Conservation (phyloP, 2,888 invertebrate genomes). For the Phyto melanocephala region DNA sequence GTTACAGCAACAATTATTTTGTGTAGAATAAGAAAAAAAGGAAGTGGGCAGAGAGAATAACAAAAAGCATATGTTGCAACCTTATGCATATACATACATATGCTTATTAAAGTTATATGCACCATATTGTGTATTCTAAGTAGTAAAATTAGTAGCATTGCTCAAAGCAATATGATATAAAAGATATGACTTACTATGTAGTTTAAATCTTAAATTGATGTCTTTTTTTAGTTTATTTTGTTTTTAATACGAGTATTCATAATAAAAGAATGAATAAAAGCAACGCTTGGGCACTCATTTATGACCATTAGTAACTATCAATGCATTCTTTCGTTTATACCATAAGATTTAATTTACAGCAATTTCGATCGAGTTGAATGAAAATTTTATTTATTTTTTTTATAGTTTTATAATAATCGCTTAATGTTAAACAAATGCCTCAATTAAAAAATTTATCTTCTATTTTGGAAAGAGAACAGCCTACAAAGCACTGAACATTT, state of each 20-base stretch:
- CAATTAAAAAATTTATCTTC: neutral
- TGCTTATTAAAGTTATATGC: neutral
- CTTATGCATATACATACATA: neutral
- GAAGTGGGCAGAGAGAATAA: neutral
- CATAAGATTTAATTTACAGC: neutral
- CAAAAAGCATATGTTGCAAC: slow-evolving; percentile 8
- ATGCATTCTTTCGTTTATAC: neutral
- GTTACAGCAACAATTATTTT: slow-evolving; percentile 5
- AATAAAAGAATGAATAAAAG: slow-evolving; percentile 15
- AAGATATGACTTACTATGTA: neutral
- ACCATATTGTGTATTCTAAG: neutral
- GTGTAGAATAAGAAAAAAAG: neutral
- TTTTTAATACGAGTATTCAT: neutral
- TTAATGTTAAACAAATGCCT: neutral
- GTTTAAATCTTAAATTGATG: slow-evolving; percentile 17
- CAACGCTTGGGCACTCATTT: slow-evolving; percentile 65
- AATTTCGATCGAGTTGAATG: slow-evolving; percentile 1
- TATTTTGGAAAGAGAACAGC: neutral
- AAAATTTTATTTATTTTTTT: neutral
- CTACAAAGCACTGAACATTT: no score
- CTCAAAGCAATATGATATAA: neutral
- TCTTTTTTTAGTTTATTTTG: neutral
- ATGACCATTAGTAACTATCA: slow-evolving; percentile 63
- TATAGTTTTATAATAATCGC: neutral
- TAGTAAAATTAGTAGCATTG: neutral